phyloP scores from a whole-genome alignment of 2,888 invertebrate species.

The Poecilus cupreus region DNA sequence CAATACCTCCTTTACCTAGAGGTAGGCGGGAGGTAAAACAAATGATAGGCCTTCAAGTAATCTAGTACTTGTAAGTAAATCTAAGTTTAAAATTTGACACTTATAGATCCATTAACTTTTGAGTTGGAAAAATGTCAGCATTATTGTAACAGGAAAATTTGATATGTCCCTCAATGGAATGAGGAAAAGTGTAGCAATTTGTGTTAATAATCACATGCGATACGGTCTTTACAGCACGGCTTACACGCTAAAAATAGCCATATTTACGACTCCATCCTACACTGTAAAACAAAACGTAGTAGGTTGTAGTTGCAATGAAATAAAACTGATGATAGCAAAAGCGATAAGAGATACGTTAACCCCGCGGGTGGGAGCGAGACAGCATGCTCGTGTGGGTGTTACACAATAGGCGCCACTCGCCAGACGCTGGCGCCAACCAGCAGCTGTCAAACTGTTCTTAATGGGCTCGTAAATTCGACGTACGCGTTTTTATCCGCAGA shows the following conservation, averaged over 20 bases:
- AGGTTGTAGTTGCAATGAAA: background rate
- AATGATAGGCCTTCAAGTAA: too few relatives aligned
- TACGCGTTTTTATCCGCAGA: background rate
- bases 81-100: too few relatives aligned
- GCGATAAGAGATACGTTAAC: background rate
- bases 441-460: conserved; percentile 24
- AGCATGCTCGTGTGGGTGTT: background rate
- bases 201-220: too few relatives aligned
- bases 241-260: background rate
- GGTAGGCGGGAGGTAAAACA: too few relatives aligned
- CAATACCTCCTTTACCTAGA: too few relatives aligned
- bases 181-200: too few relatives aligned
- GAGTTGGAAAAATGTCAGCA: too few relatives aligned
- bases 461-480: conserved; percentile 7
- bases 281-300: background rate
- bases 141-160: too few relatives aligned
- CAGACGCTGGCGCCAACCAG: conserved; percentile 32
- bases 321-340: background rate
- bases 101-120: too few relatives aligned
- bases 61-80: too few relatives aligned
- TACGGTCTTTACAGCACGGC: too few relatives aligned
- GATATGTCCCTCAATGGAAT: too few relatives aligned
- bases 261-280: background rate
- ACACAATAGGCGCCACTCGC: conserved; percentile 30
- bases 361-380: background rate